These are phyloP conservation scores for Dasypolia templi DNA, from an alignment of 2,888 invertebrate species.

Conservation along the genomic window DNA sequence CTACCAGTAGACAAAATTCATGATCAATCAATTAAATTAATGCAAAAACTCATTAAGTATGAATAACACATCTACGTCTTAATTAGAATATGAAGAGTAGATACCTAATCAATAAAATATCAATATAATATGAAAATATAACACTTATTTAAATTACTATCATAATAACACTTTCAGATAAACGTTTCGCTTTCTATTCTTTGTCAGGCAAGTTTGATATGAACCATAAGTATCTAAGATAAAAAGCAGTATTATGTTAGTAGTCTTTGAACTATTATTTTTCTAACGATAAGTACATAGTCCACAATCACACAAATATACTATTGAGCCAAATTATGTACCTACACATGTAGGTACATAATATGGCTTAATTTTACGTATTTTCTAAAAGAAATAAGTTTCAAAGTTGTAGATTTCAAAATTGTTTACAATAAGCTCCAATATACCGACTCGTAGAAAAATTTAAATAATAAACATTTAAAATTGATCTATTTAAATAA, in stretches of 20 bases:
- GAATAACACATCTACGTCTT: conserved; percentile 22
- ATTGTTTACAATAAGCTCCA: conserved; percentile 46
- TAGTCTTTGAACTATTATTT: conserved; percentile 36
- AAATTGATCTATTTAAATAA: conserved; percentile 13
- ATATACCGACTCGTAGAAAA: conserved; percentile 20
- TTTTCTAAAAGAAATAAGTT: conserved; percentile 16
- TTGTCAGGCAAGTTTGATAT: conserved; percentile 66
- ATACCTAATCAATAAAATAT: conserved; percentile 38
- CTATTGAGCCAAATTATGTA: too few species aligned
- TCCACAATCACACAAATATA: conserved; percentile 27
- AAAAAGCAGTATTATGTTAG: conserved; percentile 29
- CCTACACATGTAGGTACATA: conserved; percentile 3
- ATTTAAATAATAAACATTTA: conserved; percentile 24
- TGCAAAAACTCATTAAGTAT: neutral
- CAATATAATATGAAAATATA: conserved; percentile 47
- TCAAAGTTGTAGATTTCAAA: conserved; percentile 31
- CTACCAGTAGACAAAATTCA: conserved; percentile 25
- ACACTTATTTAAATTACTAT: conserved; percentile 36
- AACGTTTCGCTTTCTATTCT: conserved; percentile 37
- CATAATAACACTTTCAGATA: conserved; percentile 38
- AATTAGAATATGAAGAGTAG: conserved; percentile 12
- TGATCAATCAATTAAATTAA: conserved; percentile 19
- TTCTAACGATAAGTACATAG: conserved; percentile 50
- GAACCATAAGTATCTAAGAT: conserved; percentile 42
- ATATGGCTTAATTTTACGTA: conserved; percentile 29